Evolutionary conservation across 2,113 vertebrate species (phyloP).

Genomic region (Paramisgurnus dabryanus): DNA sequence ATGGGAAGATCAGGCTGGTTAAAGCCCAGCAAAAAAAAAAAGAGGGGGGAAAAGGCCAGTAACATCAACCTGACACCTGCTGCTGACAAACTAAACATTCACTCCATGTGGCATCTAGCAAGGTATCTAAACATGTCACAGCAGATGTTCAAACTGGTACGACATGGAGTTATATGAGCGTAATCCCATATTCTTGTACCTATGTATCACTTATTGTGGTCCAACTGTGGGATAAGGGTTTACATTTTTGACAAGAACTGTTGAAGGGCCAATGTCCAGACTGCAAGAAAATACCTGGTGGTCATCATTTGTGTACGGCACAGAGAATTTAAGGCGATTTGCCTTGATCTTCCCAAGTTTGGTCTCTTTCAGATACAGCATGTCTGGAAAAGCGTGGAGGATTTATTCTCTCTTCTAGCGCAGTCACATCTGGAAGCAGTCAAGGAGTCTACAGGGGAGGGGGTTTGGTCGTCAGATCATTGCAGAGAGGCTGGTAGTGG

Average conservation of each 20-base stretch:
- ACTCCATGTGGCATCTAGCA: neutral
- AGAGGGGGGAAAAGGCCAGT: too few species aligned
- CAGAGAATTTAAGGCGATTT: neutral
- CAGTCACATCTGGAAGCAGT: slow-evolving; percentile 83
- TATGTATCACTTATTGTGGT: neutral
- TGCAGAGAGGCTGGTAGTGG: slow-evolving; percentile 59
- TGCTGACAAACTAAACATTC: neutral
- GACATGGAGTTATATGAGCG: neutral
- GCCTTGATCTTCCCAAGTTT: slow-evolving; percentile 47
- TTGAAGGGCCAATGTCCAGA: slow-evolving; percentile 51
- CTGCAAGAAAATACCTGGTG: neutral
- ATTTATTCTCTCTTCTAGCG: slow-evolving; percentile 58
- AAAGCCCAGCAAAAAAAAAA: neutral
- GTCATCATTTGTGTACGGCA: neutral
- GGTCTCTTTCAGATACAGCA: slow-evolving; percentile 45
- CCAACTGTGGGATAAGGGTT: neutral
- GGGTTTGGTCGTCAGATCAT: slow-evolving; percentile 68
- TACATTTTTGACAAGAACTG: neutral
- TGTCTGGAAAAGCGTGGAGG: slow-evolving; percentile 51
- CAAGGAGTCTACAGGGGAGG: slow-evolving; percentile 73
- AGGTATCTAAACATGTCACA: neutral
- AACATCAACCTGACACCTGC: slow-evolving; percentile 5
- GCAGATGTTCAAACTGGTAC: too few species aligned
- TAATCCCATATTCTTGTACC: neutral
- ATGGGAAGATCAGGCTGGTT: slow-evolving; percentile 9